These are phyloP conservation scores for Otus sunia DNA, from an alignment of 2,113 vertebrate species.

Conservation along the genomic window DNA sequence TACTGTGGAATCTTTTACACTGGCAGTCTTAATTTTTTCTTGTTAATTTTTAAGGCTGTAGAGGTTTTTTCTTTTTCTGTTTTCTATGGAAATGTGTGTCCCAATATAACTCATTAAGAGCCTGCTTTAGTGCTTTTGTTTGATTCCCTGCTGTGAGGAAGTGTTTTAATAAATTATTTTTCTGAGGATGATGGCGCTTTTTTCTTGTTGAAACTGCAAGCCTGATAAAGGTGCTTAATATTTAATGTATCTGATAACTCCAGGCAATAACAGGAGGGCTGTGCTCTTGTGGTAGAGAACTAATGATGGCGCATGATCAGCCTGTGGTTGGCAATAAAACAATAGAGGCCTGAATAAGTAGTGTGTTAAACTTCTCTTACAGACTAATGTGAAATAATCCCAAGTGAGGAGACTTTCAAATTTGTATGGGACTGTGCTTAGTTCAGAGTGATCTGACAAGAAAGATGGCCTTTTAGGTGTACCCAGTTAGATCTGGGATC, in stretches of 20 bases:
- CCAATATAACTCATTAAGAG: neutral
- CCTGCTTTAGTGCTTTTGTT: neutral
- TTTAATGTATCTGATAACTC: neutral
- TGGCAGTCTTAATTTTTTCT: neutral
- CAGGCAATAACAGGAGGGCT: neutral
- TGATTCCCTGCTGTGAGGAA: neutral
- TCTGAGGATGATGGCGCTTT: neutral
- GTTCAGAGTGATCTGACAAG: neutral
- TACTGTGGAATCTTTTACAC: neutral
- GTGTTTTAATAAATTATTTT: constrained; percentile 23
- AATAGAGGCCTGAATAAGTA: neutral
- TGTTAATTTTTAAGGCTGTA: neutral
- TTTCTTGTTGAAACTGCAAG: neutral
- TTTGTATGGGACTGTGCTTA: neutral
- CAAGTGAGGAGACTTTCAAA: neutral
- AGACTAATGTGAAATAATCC: neutral
- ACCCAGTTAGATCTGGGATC: neutral
- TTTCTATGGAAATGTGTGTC: neutral
- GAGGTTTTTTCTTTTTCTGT: neutral
- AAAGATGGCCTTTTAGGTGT: rapidly evolving
- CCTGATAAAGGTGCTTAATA: neutral
- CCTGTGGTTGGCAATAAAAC: neutral
- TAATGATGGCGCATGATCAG: neutral
- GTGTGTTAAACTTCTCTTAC: neutral
- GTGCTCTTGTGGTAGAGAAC: neutral